Evolutionary conservation across 2,888 invertebrate species (phyloP), one percentile per base, ranked within the genome.

Genomic region (Thera britannica): DNA sequence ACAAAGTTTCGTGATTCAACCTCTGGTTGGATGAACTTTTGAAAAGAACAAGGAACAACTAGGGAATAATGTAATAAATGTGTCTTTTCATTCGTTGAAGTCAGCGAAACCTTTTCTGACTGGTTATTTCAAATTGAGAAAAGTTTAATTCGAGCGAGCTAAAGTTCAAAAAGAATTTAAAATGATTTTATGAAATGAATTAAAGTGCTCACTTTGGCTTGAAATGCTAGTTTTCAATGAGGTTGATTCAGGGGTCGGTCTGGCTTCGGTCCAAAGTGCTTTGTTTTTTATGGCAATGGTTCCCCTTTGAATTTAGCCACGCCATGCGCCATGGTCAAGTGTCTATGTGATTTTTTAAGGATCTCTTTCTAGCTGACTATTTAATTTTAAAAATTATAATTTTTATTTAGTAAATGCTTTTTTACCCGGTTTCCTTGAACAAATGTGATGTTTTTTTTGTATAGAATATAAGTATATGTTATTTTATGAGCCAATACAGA

Each of bases 211-310:
- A 80, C 83, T 87, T 84, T 80, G 82, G 83, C 81, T 87, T 89
- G 83, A 87, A 90, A 88, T 83, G 85, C 81, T 86, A 85, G 85
- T 84, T 87, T 90, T 89, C 88, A 90, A 90, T 89, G 88, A 86
- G 86, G 83, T 85, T 83, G 85, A 85, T 83, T 84, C 80, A 79
- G 79, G 79, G 80, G 82, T 78, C 75, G 79, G 79, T 72, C 85
- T 92, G 92, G 92, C 90, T 87, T 77, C 77, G 79, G 83, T 87
- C 92, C 92, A 92, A 90, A 92, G 89, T 89, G 90, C 83, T 86
- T 87, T 84, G 85, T 88, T 93, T 91, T 92, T 92, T 91, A 89
- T 89, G 83, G 84, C 81, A 79, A 48, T 62, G 46, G 81, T 77
- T 80, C 82, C 78, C 79, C 77, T 76, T 80, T 82, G 80, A 83